Evolutionary conservation across 2,113 vertebrate species (phyloP).

Genomic region (Neotoma lepida): DNA sequence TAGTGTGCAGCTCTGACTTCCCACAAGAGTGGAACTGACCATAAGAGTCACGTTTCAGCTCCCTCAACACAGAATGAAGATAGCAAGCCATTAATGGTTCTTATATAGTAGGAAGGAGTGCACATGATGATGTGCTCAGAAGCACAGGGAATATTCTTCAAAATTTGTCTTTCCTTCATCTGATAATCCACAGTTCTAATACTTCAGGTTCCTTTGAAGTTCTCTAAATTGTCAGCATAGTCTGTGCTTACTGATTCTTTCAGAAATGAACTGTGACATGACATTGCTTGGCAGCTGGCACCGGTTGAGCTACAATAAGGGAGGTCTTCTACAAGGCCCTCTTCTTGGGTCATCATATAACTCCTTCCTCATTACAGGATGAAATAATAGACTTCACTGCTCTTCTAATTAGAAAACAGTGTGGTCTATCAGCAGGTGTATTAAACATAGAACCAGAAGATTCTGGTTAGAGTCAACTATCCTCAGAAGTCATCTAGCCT

Average conservation of each 20-base stretch:
- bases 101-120: neutral
- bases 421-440: neutral
- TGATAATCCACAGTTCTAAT: neutral
- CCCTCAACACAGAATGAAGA: neutral
- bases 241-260: constrained; percentile 11
- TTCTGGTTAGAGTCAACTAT: neutral
- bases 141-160: neutral
- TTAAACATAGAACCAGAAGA: neutral
- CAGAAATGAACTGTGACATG: neutral
- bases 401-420: neutral
- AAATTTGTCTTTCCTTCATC: neutral
- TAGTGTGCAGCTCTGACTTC: neutral
- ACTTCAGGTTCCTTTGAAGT: neutral
- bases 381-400: neutral
- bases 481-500: neutral
- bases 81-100: neutral
- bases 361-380: neutral
- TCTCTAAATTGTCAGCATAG: neutral
- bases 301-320: neutral
- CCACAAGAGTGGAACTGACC: neutral
- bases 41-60: neutral
- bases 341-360: neutral
- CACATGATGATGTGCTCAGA: neutral
- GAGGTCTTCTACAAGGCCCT: neutral
- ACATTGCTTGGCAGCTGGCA: neutral